Conservation (phyloP, 2,797 vertebrate species). For the Acanthurus tractus region DNA sequence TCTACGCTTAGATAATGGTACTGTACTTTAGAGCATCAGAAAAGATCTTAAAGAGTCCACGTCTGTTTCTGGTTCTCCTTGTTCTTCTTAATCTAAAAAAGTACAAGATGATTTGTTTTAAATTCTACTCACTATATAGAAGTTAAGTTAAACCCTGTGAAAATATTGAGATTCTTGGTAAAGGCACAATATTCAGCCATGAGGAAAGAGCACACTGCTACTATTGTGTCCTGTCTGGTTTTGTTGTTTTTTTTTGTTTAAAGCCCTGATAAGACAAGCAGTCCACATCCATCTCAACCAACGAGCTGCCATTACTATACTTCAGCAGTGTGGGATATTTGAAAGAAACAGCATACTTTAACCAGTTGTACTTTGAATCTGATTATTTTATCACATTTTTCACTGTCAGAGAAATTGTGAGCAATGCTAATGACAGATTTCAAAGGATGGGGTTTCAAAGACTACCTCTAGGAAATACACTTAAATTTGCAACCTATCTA, state of each 20-base stretch:
- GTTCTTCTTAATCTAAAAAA: constrained; percentile 66
- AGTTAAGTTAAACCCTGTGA: constrained; percentile 78
- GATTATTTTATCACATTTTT: background rate
- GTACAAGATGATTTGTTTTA: constrained; percentile 70
- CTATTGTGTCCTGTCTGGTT: constrained; percentile 63
- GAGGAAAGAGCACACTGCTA: constrained; percentile 67
- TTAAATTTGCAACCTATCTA: background rate
- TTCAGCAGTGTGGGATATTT: background rate
- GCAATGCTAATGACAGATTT: background rate
- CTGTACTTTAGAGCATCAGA: constrained; percentile 35
- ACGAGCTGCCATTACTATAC: background rate
- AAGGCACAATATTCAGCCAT: constrained; percentile 87
- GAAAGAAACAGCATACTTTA: background rate
- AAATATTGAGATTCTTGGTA: constrained; percentile 77
- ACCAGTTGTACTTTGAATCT: background rate
- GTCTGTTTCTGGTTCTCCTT: constrained; percentile 42
- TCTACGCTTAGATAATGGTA: constrained; percentile 50
- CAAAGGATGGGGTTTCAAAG: no score
- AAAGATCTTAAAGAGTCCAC: constrained; percentile 42
- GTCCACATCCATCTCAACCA: constrained; percentile 6
- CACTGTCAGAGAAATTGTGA: background rate
- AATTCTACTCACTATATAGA: constrained; percentile 66
- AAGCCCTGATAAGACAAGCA: constrained; percentile 69
- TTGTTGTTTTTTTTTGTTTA: constrained; percentile 27
- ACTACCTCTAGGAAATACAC: background rate